Evolutionary conservation across 2,113 vertebrate genomes (phyloP).

Genomic region (Mustelus asterias): DNA sequence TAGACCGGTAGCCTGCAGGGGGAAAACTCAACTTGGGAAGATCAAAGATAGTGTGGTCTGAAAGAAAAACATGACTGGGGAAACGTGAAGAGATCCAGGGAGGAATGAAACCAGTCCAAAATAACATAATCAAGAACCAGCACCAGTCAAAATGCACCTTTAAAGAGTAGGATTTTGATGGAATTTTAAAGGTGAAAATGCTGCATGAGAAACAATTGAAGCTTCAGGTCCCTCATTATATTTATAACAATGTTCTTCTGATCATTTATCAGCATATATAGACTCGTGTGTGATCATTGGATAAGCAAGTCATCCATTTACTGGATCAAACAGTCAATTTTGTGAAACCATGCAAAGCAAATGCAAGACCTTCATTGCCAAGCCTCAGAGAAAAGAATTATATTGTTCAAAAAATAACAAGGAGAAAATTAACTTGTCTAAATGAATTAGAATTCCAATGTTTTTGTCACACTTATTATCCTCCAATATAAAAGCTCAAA

Average conservation of each 20-base stretch:
- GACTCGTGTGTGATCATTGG: neutral
- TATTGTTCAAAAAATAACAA: neutral
- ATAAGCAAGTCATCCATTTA: neutral
- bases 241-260: neutral
- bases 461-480: neutral
- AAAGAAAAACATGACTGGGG: neutral
- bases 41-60: neutral
- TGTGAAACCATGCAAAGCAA: neutral
- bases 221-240: neutral
- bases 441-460: neutral
- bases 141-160: no score
- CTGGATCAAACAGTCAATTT: neutral
- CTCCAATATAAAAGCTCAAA: neutral
- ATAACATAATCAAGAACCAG: neutral
- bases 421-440: neutral
- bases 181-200: neutral
- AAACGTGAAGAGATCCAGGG: neutral
- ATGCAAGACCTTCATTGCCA: neutral
- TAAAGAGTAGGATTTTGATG: neutral
- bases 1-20: neutral
- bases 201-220: neutral
- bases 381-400: neutral
- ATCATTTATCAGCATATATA: neutral
- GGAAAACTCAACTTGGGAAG: neutral
- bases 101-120: neutral